These are phyloP conservation scores for Megathymus violae DNA, from an alignment of 1,140 invertebrate genomes.

Conservation along the genomic window DNA sequence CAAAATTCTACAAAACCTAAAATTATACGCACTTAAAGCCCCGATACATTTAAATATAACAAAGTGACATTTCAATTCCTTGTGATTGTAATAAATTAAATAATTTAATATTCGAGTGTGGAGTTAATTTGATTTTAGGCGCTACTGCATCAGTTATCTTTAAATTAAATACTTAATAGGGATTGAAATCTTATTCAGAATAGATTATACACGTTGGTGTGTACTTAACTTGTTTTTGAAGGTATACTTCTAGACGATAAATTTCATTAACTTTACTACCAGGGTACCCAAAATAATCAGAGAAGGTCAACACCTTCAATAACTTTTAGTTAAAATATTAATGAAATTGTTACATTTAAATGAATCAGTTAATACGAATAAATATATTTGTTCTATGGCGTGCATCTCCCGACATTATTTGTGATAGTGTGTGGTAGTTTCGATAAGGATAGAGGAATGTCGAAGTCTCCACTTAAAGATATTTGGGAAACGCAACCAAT, in stretches of 20 bases:
- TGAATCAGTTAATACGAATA: slow-evolving; percentile 49
- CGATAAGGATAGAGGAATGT: slow-evolving; percentile 76
- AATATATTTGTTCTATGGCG: slow-evolving; percentile 57
- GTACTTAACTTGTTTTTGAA: too few relatives aligned
- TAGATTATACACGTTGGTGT: too few relatives aligned
- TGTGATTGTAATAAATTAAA: slow-evolving; percentile 9
- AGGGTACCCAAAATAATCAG: too few relatives aligned
- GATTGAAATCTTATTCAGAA: too few relatives aligned
- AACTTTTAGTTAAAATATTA: slow-evolving; percentile 41
- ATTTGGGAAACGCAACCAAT: slow-evolving; percentile 80
- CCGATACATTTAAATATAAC: slow-evolving; percentile 34
- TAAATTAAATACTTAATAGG: slow-evolving; percentile 32
- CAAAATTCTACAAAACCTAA: neutral
- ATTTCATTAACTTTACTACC: too few relatives aligned
- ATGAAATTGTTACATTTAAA: slow-evolving; percentile 45
- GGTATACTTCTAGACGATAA: too few relatives aligned
- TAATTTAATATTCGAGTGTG: too few relatives aligned
- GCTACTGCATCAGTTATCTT: neutral
- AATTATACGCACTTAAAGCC: slow-evolving; percentile 13
- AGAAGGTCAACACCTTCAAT: too few relatives aligned
- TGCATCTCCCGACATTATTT: slow-evolving; percentile 79
- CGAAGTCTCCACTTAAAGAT: slow-evolving; percentile 78
- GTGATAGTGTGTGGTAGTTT: slow-evolving; percentile 79
- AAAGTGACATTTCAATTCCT: neutral
- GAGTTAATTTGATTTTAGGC: too few relatives aligned